These are phyloP conservation scores for Mythimna loreyi DNA, from an alignment of 2,888 invertebrate species.

Conservation along the genomic window DNA sequence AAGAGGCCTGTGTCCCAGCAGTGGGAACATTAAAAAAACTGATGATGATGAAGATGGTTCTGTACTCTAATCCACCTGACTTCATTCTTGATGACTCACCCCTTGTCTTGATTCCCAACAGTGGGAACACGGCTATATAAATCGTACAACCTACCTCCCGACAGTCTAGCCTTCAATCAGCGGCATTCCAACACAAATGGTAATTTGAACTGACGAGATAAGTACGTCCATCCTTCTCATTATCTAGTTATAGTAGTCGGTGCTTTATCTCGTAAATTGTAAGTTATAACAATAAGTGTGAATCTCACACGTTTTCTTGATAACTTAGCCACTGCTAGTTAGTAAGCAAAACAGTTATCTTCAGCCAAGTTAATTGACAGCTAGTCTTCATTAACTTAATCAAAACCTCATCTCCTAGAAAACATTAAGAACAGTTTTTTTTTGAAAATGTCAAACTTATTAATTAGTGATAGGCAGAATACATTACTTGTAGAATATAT, in stretches of 20 bases:
- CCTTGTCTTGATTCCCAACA: background rate
- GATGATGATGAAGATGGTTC: too few species aligned
- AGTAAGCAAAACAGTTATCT: background rate
- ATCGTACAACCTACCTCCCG: background rate
- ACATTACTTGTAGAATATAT: too few species aligned
- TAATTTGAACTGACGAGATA: constrained; percentile 9
- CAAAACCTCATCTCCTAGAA: too few species aligned
- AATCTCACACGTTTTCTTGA: constrained; percentile 28
- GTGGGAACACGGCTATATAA: background rate
- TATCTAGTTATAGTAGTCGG: constrained; percentile 8
- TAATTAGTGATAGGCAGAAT: too few species aligned
- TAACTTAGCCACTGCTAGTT: constrained; percentile 1
- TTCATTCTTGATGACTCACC: too few species aligned
- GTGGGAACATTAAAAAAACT: too few species aligned
- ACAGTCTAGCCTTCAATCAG: background rate
- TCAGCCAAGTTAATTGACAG: too few species aligned
- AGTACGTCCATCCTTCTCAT: constrained; percentile 9
- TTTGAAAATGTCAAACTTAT: too few species aligned
- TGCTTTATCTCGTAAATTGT: constrained; percentile 8
- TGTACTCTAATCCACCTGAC: too few species aligned
- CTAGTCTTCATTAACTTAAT: too few species aligned
- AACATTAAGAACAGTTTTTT: too few species aligned
- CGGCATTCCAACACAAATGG: background rate
- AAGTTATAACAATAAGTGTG: constrained; percentile 27
- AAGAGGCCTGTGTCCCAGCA: too few species aligned